Percentiles rank a stretch among this genome's conserved stretches.
These are phyloP conservation scores for Yasuhikotakia modesta DNA, from an alignment of 2,797 vertebrate species.

Conservation along the genomic window DNA sequence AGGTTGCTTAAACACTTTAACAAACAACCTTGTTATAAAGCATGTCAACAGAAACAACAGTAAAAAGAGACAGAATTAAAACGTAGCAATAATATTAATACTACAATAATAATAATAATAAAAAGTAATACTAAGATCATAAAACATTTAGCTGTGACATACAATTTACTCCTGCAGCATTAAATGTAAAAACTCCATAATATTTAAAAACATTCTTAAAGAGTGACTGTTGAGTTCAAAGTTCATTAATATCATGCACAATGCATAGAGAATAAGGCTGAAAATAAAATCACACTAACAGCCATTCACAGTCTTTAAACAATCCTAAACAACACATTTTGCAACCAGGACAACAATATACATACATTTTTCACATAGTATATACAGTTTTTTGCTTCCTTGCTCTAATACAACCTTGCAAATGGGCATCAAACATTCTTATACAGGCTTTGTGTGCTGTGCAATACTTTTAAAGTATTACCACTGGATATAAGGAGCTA, in stretches of 20 bases:
- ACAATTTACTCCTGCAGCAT: neutral
- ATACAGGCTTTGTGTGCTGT: constrained; percentile 29
- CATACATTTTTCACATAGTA: neutral
- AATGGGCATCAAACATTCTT: constrained; percentile 11
- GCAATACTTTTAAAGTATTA: constrained; percentile 51
- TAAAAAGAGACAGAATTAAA: neutral
- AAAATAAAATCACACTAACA: constrained; percentile 1
- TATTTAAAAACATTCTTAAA: neutral
- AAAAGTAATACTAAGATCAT: neutral
- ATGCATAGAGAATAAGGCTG: constrained; percentile 38
- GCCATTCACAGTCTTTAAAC: constrained; percentile 33
- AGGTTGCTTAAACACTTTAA: neutral
- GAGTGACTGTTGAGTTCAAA: neutral
- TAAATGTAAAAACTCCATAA: neutral
- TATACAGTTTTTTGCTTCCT: neutral
- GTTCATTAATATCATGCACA: constrained; percentile 20
- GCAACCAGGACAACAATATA: constrained; percentile 1
- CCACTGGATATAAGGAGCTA: constrained; percentile 4
- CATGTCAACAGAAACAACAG: constrained; percentile 1
- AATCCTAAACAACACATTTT: constrained; percentile 18
- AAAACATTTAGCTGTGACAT: constrained; percentile 2
- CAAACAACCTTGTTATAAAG: neutral
- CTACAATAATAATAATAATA: neutral
- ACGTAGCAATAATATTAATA: too few species aligned
- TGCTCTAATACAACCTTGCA: neutral